Conservation (phyloP, 2,888 invertebrate genomes). For the Amphimallon solstitiale region DNA sequence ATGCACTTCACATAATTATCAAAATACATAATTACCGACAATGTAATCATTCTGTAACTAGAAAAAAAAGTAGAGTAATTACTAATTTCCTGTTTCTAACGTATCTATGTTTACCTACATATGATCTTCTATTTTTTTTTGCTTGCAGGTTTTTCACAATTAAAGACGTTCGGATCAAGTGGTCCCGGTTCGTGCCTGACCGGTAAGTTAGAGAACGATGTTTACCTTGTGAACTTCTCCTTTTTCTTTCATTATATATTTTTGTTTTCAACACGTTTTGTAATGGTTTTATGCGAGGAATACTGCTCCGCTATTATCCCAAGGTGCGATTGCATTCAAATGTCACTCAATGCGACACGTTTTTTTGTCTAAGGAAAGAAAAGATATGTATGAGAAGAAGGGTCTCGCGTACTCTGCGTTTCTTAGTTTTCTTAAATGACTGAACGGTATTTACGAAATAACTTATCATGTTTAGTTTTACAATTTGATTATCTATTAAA, state of each 20-base stretch:
- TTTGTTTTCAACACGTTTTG: constrained; percentile 19
- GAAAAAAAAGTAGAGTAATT: no score
- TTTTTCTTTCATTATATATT: constrained; percentile 18
- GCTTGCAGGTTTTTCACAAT: constrained; percentile 71
- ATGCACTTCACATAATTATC: no score
- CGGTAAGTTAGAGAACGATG: constrained; percentile 62
- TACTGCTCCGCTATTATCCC: constrained; percentile 44
- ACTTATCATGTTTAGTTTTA: constrained; percentile 14
- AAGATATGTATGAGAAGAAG: constrained; percentile 20
- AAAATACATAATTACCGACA: no score
- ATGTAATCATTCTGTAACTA: no score
- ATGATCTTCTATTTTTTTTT: neutral
- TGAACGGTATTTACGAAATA: constrained; percentile 16
- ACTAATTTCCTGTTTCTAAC: no score
- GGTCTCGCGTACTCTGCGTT: constrained; percentile 5
- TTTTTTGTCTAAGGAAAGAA: constrained; percentile 38
- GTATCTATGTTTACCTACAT: no score
- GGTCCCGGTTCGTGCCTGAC: constrained; percentile 72
- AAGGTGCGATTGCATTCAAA: constrained; percentile 46
- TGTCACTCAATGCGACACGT: constrained; percentile 51
- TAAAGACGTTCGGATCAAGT: constrained; percentile 74
- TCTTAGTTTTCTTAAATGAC: neutral
- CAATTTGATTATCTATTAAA: no score
- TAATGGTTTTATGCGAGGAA: constrained; percentile 22
- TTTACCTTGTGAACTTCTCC: constrained; percentile 25